A percentile compares a stretch with the other conserved stretches of the same genome.
These are phyloP conservation scores for Hippopotamus amphibius DNA, from an alignment of 2,113 vertebrate genomes.

Conservation along the genomic window DNA sequence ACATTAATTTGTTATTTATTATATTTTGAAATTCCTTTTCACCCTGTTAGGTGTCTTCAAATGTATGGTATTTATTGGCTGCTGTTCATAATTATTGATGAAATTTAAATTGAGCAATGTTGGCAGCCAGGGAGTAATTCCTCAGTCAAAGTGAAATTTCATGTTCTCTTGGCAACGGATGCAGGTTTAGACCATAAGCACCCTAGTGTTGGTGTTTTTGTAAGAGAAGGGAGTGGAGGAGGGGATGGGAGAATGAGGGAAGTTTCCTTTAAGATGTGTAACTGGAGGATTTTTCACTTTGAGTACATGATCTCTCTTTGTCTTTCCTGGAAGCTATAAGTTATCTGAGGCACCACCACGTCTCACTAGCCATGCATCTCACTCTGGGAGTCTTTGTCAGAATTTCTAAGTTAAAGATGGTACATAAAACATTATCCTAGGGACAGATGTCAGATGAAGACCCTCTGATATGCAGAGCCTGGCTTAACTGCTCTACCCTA, in stretches of 20 bases:
- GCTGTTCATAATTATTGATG: constrained; percentile 39
- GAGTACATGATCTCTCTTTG: neutral
- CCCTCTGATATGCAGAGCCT: neutral
- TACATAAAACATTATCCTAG: neutral
- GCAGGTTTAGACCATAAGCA: neutral
- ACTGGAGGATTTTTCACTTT: constrained; percentile 32
- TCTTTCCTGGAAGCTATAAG: neutral
- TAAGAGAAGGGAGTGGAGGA: neutral
- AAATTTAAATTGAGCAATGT: constrained; percentile 51
- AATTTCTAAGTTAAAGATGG: neutral
- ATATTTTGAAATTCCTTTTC: constrained; percentile 35
- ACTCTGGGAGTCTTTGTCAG: neutral
- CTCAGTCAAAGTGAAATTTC: neutral
- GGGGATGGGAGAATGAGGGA: neutral
- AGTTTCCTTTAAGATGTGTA: neutral
- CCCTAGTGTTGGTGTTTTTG: neutral
- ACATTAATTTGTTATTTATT: constrained; percentile 36
- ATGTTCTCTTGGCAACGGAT: neutral
- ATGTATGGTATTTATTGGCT: constrained; percentile 38
- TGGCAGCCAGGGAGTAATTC: neutral
- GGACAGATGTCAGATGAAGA: neutral
- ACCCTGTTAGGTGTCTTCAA: constrained; percentile 9
- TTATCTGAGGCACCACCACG: neutral
- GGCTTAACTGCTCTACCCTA: neutral
- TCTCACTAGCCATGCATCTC: neutral